Evolutionary conservation across 1,140 invertebrate genomes (phyloP), one percentile per base, ranked within the genome.

Genomic region (Solenopsis fugax): DNA sequence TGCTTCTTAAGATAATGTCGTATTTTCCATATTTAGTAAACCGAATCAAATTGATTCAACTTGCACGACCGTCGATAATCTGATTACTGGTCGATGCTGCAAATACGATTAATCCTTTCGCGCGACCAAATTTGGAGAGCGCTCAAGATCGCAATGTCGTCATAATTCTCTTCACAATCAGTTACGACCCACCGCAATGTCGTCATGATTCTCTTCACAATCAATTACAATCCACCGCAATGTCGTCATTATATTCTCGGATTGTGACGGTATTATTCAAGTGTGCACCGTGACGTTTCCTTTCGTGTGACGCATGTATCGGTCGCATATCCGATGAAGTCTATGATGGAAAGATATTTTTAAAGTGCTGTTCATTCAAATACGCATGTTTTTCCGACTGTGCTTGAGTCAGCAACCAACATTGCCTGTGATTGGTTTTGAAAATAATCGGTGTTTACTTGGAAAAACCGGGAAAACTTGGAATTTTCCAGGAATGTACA

Each of bases 311-410:
- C 81, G 89, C 87, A 88, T 18, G 16, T 77, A 72, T 24, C 54
- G 77, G 9, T n/a, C 37, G 29, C 7, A 29, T 21, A 88, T 75
- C 64, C 60, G 2, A 34, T 18, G 37, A 18, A 37, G 5, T 37
- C 73, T 41, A 62, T 60, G 81, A 41, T 37, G 58, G 65, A 50
- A 52, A 16, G 62, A 54, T 88, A 88, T 91, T 88, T 90, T 90
- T 90, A 86, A 90, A 58, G 18, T 56, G 34, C 12, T n/a, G 65
- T 87, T 90, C 78, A 71, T 87, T 88, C 72, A 86, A 60, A 37
- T 56, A 75, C 69, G 77, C 54, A 41, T 78, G 67, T 80, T 88
- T 88, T 88, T 85, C 84, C 37, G 52, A 90, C n/a, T n/a, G 76
- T 52, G 12, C 29, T 65, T 90, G 90, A 91, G 48, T 90, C 89